These are phyloP conservation scores for Ridgeia piscesae DNA, from an alignment of 1,140 invertebrate genomes.

Conservation along the genomic window DNA sequence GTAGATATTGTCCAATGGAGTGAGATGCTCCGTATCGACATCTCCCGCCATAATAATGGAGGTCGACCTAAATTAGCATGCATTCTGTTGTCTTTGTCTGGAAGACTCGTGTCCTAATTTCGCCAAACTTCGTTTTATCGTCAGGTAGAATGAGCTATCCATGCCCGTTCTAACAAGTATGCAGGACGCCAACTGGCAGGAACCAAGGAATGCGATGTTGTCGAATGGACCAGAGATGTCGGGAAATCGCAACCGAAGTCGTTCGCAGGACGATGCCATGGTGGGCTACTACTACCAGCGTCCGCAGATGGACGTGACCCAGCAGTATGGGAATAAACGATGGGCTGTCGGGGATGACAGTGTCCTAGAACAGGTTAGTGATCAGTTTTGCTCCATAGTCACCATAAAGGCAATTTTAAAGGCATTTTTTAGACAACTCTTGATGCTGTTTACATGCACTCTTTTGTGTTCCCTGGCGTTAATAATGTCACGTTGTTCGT, in stretches of 20 bases:
- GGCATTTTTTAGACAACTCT: not conserved
- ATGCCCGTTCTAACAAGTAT: constrained; percentile 51
- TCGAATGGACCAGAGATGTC: constrained; percentile 43
- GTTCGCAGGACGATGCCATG: constrained; percentile 78
- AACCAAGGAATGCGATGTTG: constrained; percentile 40
- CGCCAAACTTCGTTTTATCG: constrained; percentile 12
- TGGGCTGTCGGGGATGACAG: constrained; percentile 81
- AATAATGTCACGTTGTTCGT: not conserved
- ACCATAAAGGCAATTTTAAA: not conserved
- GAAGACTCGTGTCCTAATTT: constrained; percentile 8
- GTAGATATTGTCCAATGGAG: not conserved
- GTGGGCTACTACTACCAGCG: constrained; percentile 86
- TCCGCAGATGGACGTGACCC: constrained; percentile 72
- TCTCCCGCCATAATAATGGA: constrained; percentile 31
- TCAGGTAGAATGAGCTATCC: constrained; percentile 43
- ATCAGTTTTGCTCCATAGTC: not conserved
- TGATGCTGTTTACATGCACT: not conserved
- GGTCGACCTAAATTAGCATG: constrained; percentile 26
- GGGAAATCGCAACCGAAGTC: constrained; percentile 31
- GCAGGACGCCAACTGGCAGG: constrained; percentile 39
- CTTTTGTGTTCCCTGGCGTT: not conserved
- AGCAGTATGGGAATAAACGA: constrained; percentile 69
- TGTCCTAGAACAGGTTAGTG: constrained; percentile 59
- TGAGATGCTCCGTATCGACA: constrained; percentile 16
- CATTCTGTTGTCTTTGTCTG: constrained; percentile 18